A percentile compares a stretch with the other conserved stretches of the same genome.
These are phyloP conservation scores for Craterocephalus amniculus DNA, from an alignment of 2,797 vertebrate species.

Conservation along the genomic window DNA sequence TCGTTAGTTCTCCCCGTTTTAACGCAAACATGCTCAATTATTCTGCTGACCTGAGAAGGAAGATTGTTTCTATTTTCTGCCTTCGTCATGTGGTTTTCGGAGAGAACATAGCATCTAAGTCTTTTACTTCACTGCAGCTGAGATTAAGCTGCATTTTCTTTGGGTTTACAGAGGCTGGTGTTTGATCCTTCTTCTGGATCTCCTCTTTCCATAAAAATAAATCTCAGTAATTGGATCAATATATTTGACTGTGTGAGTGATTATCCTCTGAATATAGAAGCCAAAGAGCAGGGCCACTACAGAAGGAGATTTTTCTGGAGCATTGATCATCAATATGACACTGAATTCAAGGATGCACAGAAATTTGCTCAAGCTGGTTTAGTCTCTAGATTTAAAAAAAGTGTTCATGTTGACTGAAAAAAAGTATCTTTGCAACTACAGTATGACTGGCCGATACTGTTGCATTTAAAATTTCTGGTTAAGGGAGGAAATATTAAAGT, in stretches of 20 bases:
- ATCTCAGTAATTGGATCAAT: slow-evolving; percentile 62
- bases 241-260: slow-evolving; percentile 39
- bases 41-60: slow-evolving; percentile 17
- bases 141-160: slow-evolving; percentile 54
- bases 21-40: slow-evolving; percentile 30
- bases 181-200: slow-evolving; percentile 38
- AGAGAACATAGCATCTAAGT: slow-evolving; percentile 26
- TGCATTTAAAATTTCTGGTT: slow-evolving; percentile 1
- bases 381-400: slow-evolving; percentile 19
- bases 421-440: too few species aligned
- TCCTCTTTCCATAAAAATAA: slow-evolving; percentile 28
- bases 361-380: slow-evolving; percentile 26
- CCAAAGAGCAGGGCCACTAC: slow-evolving; percentile 1
- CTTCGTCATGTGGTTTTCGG: slow-evolving; percentile 42
- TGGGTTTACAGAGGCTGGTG: slow-evolving; percentile 20
- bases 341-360: slow-evolving; percentile 17
- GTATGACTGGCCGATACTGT: background rate
- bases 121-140: slow-evolving; percentile 17
- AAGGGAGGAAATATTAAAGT: background rate
- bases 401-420: slow-evolving; percentile 34
- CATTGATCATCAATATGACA: slow-evolving; percentile 42
- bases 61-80: slow-evolving; percentile 39
- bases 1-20: slow-evolving; percentile 30
- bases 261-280: slow-evolving; percentile 24
- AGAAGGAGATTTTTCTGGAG: slow-evolving; percentile 26